Conservation (phyloP, 2,888 invertebrate genomes). For the Meliscaeva auricollis region DNA sequence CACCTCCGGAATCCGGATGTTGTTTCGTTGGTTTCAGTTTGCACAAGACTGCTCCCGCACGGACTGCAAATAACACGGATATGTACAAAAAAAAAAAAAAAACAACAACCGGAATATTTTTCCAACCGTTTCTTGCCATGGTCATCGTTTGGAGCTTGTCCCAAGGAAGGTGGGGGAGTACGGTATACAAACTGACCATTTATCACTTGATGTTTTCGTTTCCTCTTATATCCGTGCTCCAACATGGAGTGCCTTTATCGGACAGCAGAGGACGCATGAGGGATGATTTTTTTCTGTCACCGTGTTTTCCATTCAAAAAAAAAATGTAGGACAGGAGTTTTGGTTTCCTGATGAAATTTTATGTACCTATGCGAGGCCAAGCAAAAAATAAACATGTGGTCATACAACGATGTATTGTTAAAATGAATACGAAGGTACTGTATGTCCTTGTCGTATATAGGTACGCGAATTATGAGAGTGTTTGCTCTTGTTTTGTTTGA, state of each 20-base stretch:
- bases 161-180: conserved; percentile 11
- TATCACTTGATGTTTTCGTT: conserved; percentile 73
- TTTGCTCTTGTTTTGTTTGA: conserved; percentile 15
- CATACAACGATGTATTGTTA: conserved; percentile 54
- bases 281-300: conserved; percentile 30
- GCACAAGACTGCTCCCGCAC: conserved; percentile 24
- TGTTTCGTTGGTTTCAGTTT: conserved; percentile 47
- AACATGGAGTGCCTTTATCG: conserved; percentile 35
- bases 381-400: conserved; percentile 55
- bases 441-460: neutral
- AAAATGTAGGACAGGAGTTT: neutral
- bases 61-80: conserved; percentile 21
- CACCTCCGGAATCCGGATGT: conserved; percentile 57
- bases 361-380: conserved; percentile 1
- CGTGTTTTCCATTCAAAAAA: conserved; percentile 7
- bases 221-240: conserved; percentile 56
- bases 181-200: conserved; percentile 63
- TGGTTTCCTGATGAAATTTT: neutral
- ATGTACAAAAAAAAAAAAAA: neutral
- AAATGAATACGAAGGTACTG: conserved; percentile 12
- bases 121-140: conserved; percentile 45
- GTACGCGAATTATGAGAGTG: conserved; percentile 48
- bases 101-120: conserved; percentile 23
- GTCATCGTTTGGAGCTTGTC: conserved; percentile 14
- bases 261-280: neutral